Conservation (phyloP, 2,797 vertebrate species). For the Girardinus metallicus region DNA sequence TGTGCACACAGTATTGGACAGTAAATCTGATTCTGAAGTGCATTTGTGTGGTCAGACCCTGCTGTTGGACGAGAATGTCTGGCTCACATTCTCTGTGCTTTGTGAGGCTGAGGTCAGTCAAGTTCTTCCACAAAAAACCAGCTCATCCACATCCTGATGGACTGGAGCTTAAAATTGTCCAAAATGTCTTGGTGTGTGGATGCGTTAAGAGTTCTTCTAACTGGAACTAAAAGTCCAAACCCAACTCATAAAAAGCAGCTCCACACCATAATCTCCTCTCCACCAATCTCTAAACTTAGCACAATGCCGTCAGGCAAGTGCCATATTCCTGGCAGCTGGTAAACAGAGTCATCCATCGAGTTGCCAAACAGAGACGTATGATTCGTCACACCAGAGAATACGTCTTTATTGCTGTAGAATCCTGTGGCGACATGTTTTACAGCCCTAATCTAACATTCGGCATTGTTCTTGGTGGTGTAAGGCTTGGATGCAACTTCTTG, state of each 20-base stretch:
- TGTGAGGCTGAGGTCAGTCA: too few relatives aligned
- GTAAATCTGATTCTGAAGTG: too few relatives aligned
- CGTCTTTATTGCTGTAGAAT: background rate
- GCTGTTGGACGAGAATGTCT: too few relatives aligned
- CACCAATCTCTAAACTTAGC: background rate
- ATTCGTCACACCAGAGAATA: background rate
- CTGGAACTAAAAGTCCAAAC: background rate
- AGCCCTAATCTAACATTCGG: background rate
- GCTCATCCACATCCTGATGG: background rate
- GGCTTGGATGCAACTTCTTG: background rate
- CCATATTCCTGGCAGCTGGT: background rate
- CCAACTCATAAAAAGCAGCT: background rate
- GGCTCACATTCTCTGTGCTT: too few relatives aligned
- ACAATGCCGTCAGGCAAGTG: background rate
- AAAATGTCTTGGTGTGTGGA: background rate
- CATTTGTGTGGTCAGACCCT: too few relatives aligned
- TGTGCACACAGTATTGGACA: too few relatives aligned
- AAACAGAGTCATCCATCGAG: background rate
- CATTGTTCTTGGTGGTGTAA: background rate
- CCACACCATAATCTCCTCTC: background rate
- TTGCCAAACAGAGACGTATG: background rate
- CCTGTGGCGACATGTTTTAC: background rate
- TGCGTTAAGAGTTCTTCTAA: background rate
- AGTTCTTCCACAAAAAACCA: too few relatives aligned
- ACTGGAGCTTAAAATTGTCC: background rate